phyloP scores from a whole-genome alignment of 1,140 invertebrate genomes.

The Drosophila watanabei region DNA sequence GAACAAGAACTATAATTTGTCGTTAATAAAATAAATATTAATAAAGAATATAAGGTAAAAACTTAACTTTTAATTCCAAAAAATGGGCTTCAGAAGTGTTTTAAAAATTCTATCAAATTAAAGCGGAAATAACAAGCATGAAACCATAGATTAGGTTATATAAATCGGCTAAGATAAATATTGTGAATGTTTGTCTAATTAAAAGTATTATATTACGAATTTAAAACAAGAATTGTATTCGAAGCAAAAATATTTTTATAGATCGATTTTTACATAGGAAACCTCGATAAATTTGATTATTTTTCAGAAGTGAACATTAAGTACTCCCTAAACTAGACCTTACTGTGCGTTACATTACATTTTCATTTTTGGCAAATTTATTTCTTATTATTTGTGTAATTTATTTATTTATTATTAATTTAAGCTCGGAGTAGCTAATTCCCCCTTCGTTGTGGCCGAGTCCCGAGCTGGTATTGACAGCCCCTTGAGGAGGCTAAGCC shows the following conservation, averaged over 20 bases:
- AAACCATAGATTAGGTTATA: no score
- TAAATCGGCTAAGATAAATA: no score
- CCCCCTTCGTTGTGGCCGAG: conserved; percentile 28
- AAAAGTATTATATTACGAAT: neutral
- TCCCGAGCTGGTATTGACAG: conserved; percentile 8
- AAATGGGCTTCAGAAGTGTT: neutral
- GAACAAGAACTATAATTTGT: neutral
- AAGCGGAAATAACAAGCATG: no score
- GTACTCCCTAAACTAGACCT: neutral
- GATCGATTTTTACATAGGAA: no score
- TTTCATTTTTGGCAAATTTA: no score
- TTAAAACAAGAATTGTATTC: neutral
- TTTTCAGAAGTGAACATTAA: no score
- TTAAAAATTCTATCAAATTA: neutral
- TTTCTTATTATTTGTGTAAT: no score
- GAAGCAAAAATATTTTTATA: no score
- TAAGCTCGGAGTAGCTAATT: conserved; percentile 3
- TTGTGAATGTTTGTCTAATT: neutral
- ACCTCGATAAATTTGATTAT: neutral
- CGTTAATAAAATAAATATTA: neutral
- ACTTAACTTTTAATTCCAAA: neutral
- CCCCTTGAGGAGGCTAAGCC: conserved; percentile 53
- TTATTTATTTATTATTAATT: no score
- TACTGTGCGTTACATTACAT: conserved; percentile 14
- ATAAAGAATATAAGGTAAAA: neutral